Conservation (phyloP, 2,888 invertebrate genomes). For the Argyresthia goedartella region DNA sequence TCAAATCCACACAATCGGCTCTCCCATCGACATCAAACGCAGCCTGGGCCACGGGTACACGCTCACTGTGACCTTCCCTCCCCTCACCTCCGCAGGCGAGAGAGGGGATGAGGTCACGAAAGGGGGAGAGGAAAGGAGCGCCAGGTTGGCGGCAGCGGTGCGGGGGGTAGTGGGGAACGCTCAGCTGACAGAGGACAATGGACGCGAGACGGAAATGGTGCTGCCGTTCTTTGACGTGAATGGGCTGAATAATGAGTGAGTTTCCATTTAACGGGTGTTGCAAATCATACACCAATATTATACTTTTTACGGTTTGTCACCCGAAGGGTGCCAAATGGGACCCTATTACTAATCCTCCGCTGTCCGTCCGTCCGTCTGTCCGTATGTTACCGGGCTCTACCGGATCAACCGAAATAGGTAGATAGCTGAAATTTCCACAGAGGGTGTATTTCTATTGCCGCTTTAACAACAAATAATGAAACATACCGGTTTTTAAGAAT, state of each 20-base stretch:
- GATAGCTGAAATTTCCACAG: too few relatives aligned
- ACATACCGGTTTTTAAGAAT: too few relatives aligned
- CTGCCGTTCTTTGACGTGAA: slow-evolving; percentile 65
- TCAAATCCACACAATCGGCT: slow-evolving; percentile 68
- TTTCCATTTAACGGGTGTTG: slow-evolving; percentile 11
- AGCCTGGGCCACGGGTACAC: slow-evolving; percentile 70
- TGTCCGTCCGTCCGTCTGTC: too few relatives aligned
- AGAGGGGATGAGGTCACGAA: slow-evolving; percentile 24
- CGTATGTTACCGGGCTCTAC: too few relatives aligned
- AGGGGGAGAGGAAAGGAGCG: slow-evolving; percentile 39
- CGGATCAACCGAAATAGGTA: too few relatives aligned
- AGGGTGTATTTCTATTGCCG: too few relatives aligned
- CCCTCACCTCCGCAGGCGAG: slow-evolving; percentile 10
- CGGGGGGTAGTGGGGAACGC: slow-evolving; percentile 56
- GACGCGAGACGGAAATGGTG: slow-evolving; percentile 46
- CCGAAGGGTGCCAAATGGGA: too few relatives aligned
- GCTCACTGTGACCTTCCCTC: slow-evolving; percentile 52
- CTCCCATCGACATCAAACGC: slow-evolving; percentile 68
- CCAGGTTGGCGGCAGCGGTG: slow-evolving; percentile 44
- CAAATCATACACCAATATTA: neutral
- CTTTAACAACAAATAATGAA: too few relatives aligned
- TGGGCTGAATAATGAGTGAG: slow-evolving; percentile 65
- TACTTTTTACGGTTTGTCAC: too few relatives aligned
- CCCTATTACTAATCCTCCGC: too few relatives aligned
- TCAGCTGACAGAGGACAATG: slow-evolving; percentile 40